Base-by-base conservation (phyloP, 2,888 invertebrate species). In the Meganola albula region DNA sequence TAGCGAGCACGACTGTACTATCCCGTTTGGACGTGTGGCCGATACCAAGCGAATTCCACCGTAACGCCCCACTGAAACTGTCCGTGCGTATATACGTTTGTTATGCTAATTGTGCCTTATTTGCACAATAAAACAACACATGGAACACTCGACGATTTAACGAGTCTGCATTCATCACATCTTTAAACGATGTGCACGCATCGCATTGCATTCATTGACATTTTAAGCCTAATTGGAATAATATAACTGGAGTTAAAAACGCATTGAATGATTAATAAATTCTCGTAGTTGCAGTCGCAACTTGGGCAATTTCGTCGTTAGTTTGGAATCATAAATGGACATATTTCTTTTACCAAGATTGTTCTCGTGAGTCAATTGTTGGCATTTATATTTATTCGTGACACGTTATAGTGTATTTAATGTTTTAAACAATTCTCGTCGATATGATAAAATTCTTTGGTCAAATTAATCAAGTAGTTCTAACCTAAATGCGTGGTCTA, bases 81-180 rank as follows among this genome's bases (percentile, higher is more conserved):
- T 39, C 51, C 60, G 61, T 60, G 61, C 61, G 59, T 62, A 45
- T 46, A 43, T 44, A 60, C 70, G 73, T 74, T 79, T 79, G 79
- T 74, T 74, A 76, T 74, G 76, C 69, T 77, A 79, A 79, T 79
- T 74, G 71, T 43, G 47, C 54, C 58, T 74, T 72, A 79, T 78
- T 80, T 78, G 72, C 77, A 78, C 79, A 76, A 76, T 78, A 79
- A 80, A 79, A 79, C 71, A 60, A 59, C 60, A 58, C 56, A 57
- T 56, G 55, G 55, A 48, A 53, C 53, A 56, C 58, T 57, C 60
- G 50, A 51, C 49, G 54, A 55, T 58, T 58, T 72, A 77, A 76
- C 72, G 70, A 75, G 62, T 48, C 53, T 20, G 20, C 20, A 7
- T 20, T 51, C 58, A 48, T 40, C 37, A 24, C 34, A 26, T 48